phyloP scores from a whole-genome alignment of 1,140 invertebrate genomes.

The Anthonomus grandis region DNA sequence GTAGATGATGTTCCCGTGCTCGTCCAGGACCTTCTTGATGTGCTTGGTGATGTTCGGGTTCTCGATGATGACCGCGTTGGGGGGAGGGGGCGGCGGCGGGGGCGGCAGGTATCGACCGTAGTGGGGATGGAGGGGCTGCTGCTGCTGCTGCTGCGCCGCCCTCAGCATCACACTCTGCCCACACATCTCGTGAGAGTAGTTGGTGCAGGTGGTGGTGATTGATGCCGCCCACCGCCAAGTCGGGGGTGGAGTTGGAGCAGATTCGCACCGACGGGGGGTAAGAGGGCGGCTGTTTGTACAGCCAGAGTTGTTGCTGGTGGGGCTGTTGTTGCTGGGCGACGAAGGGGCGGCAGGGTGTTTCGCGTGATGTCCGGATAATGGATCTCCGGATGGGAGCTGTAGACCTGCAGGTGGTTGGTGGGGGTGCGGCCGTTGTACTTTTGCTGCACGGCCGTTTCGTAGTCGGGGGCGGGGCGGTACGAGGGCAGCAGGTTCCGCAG shows the following conservation, averaged over 20 bases:
- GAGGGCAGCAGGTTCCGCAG: constrained; percentile 74
- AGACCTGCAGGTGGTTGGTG: constrained; percentile 49
- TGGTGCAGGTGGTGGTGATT: too few relatives aligned
- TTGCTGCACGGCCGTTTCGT: constrained; percentile 87
- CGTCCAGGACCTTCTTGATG: constrained; percentile 59
- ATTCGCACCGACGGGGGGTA: constrained; percentile 62
- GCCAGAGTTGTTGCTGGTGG: constrained; percentile 50
- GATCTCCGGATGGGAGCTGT: constrained; percentile 65
- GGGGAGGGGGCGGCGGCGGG: constrained; percentile 54
- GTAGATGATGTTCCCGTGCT: constrained; percentile 59
- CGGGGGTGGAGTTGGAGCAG: constrained; percentile 68
- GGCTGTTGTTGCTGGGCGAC: constrained; percentile 40
- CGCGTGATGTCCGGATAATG: constrained; percentile 64
- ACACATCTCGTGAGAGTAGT: too few relatives aligned
- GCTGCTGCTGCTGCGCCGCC: neutral
- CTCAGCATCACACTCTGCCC: too few relatives aligned
- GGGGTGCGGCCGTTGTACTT: constrained; percentile 65
- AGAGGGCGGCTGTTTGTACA: constrained; percentile 79
- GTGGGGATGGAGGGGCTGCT: constrained; percentile 35
- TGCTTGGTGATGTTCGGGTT: constrained; percentile 54
- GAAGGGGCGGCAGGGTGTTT: too few relatives aligned
- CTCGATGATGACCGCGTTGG: constrained; percentile 44
- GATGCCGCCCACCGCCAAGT: too few relatives aligned
- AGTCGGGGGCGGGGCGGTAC: constrained; percentile 89
- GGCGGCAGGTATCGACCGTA: constrained; percentile 53